Evolutionary conservation across 1,140 invertebrate genomes (phyloP).

Genomic region (Vollenhovia emeryi): DNA sequence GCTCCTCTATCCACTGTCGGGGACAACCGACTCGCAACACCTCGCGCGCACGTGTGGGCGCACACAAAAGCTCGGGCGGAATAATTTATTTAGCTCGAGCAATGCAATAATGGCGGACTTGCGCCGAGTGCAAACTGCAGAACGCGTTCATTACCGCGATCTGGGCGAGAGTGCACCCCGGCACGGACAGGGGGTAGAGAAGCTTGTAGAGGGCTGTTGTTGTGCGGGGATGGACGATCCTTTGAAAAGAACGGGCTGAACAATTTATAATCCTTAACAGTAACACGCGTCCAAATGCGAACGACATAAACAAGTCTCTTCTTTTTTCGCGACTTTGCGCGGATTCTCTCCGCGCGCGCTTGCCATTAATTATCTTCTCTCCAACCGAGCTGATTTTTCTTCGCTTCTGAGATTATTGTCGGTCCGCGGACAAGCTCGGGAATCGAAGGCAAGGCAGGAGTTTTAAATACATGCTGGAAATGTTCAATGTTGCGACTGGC

Average conservation of each 20-base stretch:
- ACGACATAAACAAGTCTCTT: slow-evolving; percentile 22
- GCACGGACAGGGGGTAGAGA: slow-evolving; percentile 58
- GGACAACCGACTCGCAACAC: slow-evolving; percentile 25
- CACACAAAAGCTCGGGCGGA: slow-evolving; percentile 58
- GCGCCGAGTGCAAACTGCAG: slow-evolving; percentile 74
- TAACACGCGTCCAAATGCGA: slow-evolving; percentile 62
- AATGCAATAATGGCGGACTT: slow-evolving; percentile 79
- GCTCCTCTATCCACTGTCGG: not conserved
- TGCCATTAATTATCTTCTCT: slow-evolving; percentile 43
- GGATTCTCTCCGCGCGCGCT: not conserved
- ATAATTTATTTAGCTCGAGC: slow-evolving; percentile 81
- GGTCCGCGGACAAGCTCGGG: not conserved
- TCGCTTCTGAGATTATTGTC: not conserved
- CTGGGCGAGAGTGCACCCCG: slow-evolving; percentile 63
- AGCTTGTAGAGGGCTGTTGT: not conserved
- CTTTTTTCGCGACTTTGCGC: not conserved
- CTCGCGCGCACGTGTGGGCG: not conserved
- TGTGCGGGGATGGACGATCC: slow-evolving; percentile 5
- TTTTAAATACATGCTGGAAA: not conserved
- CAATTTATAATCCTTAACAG: slow-evolving; percentile 63
- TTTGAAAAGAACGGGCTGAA: slow-evolving; percentile 29
- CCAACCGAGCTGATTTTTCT: slow-evolving; percentile 20
- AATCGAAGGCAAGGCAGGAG: not conserved
- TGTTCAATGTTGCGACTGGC: slow-evolving; percentile 49
- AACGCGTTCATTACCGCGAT: slow-evolving; percentile 79